These are phyloP conservation scores for Aphaenogaster ashmeadi DNA, from an alignment of 1,140 invertebrate species.

Conservation along the genomic window DNA sequence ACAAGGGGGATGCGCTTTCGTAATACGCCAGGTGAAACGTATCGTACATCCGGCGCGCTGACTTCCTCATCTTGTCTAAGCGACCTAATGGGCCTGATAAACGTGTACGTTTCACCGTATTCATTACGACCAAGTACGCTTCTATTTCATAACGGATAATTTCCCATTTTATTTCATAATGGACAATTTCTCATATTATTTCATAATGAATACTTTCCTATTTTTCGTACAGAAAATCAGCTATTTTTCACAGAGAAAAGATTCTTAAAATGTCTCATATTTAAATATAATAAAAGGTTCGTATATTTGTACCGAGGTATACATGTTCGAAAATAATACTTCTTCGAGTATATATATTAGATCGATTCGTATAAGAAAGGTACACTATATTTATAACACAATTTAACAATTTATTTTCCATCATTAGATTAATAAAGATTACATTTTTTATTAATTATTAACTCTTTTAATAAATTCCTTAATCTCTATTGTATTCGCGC, in stretches of 20 bases:
- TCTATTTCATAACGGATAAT: not conserved
- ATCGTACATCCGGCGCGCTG: constrained; percentile 27
- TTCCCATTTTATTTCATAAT: constrained; percentile 12
- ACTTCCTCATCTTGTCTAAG: constrained; percentile 46
- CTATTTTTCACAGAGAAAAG: not conserved
- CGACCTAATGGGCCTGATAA: constrained; percentile 34
- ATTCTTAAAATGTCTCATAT: not conserved
- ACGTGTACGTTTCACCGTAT: not conserved
- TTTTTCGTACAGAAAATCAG: not conserved
- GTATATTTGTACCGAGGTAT: not conserved
- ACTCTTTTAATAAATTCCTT: not conserved
- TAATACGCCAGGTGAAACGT: constrained; percentile 53
- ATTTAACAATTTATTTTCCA: not conserved
- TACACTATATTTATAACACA: not conserved
- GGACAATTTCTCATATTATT: not conserved
- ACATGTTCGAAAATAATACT: not conserved
- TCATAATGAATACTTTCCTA: not conserved
- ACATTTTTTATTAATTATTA: not conserved
- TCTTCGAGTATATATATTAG: not conserved
- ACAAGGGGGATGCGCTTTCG: constrained; percentile 26
- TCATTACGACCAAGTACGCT: constrained; percentile 3
- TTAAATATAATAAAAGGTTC: not conserved
- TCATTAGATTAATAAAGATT: not conserved
- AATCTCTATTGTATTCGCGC: not conserved
- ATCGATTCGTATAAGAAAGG: not conserved